Percentiles rank a stretch among this genome's conserved stretches.
Conservation (phyloP, 2,797 vertebrate genomes). For the Chaetodon trifasciatus region DNA sequence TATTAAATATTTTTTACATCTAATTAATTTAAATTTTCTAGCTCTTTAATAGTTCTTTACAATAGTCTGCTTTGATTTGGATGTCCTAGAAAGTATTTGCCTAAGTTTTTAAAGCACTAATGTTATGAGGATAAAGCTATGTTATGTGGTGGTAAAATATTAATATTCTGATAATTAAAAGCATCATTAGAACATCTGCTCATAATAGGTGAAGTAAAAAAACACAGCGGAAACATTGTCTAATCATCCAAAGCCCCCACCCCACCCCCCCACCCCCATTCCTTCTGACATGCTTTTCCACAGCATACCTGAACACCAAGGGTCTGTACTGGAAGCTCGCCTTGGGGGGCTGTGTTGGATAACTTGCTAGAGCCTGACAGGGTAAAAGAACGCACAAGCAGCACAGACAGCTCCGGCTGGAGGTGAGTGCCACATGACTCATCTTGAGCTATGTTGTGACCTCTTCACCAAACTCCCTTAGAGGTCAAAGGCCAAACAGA, state of each 20-base stretch:
- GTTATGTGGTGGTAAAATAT: background rate
- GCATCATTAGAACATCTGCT: background rate
- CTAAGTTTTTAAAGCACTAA: background rate
- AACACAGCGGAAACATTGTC: background rate
- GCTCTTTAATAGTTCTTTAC: background rate
- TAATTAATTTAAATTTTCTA: background rate
- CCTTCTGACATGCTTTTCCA: conserved; percentile 17
- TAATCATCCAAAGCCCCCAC: background rate
- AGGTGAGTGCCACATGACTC: conserved; percentile 48
- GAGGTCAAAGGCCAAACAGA: conserved; percentile 44
- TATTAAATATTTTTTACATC: background rate
- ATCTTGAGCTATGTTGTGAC: conserved; percentile 36
- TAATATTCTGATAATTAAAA: background rate
- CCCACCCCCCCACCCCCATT: background rate
- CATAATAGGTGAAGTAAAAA: background rate
- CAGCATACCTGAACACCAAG: conserved; percentile 51
- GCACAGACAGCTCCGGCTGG: conserved; percentile 26
- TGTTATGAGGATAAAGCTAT: background rate
- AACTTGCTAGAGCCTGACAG: conserved; percentile 46
- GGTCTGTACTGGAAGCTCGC: conserved; percentile 26
- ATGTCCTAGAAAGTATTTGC: background rate
- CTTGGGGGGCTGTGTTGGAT: conserved; percentile 30
- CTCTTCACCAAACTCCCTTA: conserved; percentile 17
- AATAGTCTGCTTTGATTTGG: background rate
- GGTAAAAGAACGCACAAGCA: conserved; percentile 40